Evolutionary conservation across 2,888 invertebrate species (phyloP), one percentile per base, ranked within the genome.

Genomic region (Thyatira batis): DNA sequence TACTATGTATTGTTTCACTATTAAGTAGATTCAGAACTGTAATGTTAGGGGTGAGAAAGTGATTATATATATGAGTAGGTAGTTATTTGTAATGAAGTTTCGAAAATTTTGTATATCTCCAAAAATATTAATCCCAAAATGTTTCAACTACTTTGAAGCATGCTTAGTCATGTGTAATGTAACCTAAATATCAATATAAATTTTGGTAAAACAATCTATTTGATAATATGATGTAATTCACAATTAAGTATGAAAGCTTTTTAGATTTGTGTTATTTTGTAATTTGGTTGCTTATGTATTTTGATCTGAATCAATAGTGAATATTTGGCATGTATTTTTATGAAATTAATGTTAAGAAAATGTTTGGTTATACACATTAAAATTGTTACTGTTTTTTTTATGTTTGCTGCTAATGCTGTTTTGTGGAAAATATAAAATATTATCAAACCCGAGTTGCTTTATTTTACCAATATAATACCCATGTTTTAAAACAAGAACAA

Each of bases 341-440:
- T n/a, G 39, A 6, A 39, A 39, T 39, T 39, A 39, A 17, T 39
- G 5, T 39, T 17, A 39, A 17, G 39, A n/a, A 2, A 17, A 39
- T 39, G 39, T 17, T 39, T 39, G 17, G 39, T 49, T 60, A 53
- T 55, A 53, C 59, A 60, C 57, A 52, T 57, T 52, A 53, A 68
- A 57, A 55, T 65, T 65, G 69, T 65, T 69, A 63, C 63, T 69
- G 63, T 69, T 65, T 65, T 62, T 54, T 53, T 50, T 45, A 58
- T 60, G 55, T 49, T 55, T 53, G 45, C 30, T 48, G 51, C 39
- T 39, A 39, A 39, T 39, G 39, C 39, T 53, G 63, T 58, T 71
- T 69, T 61, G 58, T 59, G 52, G 55, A 55, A 66, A 63, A 63
- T 61, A 61, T 52, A 63, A 50, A 20, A 54, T 58, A 45, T 25